Percentiles rank a stretch among this genome's conserved stretches.
phyloP scores from a whole-genome alignment of 2,797 vertebrate species.

The Characodon lateralis region DNA sequence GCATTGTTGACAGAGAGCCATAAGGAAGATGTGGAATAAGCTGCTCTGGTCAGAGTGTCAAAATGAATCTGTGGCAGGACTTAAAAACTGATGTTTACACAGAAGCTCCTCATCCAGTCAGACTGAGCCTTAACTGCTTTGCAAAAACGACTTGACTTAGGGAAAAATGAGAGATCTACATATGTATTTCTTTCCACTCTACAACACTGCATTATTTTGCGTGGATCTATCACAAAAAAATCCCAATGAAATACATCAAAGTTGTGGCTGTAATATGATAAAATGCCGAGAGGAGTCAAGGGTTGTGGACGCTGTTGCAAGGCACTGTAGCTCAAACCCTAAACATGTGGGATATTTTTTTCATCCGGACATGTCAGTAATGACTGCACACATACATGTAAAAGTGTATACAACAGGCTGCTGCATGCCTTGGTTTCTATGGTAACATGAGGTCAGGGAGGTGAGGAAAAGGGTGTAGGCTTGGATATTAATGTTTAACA shows the following conservation, averaged over 20 bases:
- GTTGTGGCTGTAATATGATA: not conserved
- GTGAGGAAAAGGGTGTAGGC: slow-evolving; percentile 53
- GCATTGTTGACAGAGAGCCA: not conserved
- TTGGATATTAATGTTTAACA: slow-evolving; percentile 45
- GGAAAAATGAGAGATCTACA: too few species aligned
- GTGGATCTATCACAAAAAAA: not conserved
- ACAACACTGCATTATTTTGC: too few species aligned
- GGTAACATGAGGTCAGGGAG: slow-evolving; percentile 42
- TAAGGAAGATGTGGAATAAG: not conserved
- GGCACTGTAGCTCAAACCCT: not conserved
- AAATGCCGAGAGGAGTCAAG: not conserved
- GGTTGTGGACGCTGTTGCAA: not conserved
- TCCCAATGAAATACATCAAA: not conserved
- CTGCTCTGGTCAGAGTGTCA: not conserved
- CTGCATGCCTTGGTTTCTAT: slow-evolving; percentile 34
- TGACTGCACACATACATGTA: not conserved
- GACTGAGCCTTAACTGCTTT: not conserved
- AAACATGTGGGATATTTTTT: not conserved
- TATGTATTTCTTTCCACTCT: too few species aligned
- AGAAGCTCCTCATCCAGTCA: not conserved
- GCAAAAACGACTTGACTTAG: not conserved
- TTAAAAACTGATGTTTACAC: too few species aligned
- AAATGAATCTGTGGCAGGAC: too few species aligned
- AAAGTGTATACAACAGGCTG: not conserved
- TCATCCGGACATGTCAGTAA: not conserved